Conservation (phyloP, 2,797 vertebrate species). For the Malacoctenus gilli region DNA sequence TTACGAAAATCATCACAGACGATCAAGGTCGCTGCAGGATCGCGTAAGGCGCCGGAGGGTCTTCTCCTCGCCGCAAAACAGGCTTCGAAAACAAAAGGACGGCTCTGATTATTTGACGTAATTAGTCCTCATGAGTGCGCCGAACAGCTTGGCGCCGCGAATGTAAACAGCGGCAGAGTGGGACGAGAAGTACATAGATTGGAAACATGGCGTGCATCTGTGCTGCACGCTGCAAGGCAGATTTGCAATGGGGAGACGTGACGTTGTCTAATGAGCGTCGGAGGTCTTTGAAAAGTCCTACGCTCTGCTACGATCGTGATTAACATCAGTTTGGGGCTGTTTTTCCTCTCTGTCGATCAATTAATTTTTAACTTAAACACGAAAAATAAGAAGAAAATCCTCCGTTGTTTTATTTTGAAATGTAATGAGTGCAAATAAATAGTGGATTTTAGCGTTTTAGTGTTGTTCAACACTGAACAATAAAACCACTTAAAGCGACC, state of each 20-base stretch:
- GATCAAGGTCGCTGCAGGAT: background rate
- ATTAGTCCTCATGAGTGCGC: conserved; percentile 29
- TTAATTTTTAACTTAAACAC: too few relatives aligned
- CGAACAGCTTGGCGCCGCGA: conserved; percentile 8
- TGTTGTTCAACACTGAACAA: too few relatives aligned
- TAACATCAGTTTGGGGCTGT: background rate
- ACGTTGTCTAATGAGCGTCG: conserved; percentile 25
- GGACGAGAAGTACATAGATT: conserved; percentile 23
- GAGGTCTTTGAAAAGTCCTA: background rate
- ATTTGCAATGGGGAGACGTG: conserved; percentile 12
- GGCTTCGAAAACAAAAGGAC: conserved; percentile 18
- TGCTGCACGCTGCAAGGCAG: conserved; percentile 12
- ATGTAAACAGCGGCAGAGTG: conserved; percentile 33
- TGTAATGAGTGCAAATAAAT: too few relatives aligned
- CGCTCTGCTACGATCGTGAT: background rate
- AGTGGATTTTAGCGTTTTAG: too few relatives aligned
- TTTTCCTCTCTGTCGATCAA: too few relatives aligned
- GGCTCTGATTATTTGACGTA: conserved; percentile 28
- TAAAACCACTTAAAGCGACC: too few relatives aligned
- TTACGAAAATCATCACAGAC: too few relatives aligned
- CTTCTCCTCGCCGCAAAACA: conserved; percentile 11
- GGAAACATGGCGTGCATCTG: conserved; percentile 33
- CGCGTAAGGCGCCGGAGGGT: background rate
- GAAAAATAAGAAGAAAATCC: too few relatives aligned
- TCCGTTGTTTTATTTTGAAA: too few relatives aligned